A percentile compares a stretch with the other conserved stretches of the same genome.
These are phyloP conservation scores for Macquaria ambigua DNA, from an alignment of 2,113 vertebrate species.

Conservation along the genomic window DNA sequence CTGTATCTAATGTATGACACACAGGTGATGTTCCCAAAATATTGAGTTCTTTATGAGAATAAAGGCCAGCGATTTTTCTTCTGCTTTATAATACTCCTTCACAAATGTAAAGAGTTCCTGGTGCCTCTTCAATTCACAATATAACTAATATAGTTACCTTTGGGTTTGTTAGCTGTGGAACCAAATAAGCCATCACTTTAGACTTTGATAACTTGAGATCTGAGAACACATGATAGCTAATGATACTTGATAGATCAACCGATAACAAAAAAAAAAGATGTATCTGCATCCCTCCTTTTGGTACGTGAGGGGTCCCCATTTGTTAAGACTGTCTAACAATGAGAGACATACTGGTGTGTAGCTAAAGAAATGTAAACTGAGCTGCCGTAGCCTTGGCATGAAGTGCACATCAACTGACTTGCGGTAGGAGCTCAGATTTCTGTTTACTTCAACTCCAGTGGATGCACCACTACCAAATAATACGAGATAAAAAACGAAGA, in stretches of 20 bases:
- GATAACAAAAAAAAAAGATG: background rate
- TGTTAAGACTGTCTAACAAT: slow-evolving; percentile 38
- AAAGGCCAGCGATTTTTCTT: background rate
- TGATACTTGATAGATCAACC: background rate
- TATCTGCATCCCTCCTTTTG: background rate
- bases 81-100: background rate
- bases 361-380: slow-evolving; percentile 61
- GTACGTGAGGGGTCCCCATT: background rate
- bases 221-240: background rate
- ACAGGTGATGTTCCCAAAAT: background rate
- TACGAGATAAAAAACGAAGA: background rate
- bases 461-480: slow-evolving; percentile 13
- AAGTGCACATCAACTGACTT: slow-evolving; percentile 72
- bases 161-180: background rate
- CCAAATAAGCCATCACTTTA: background rate
- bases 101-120: background rate
- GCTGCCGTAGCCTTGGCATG: slow-evolving; percentile 59
- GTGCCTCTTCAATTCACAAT: background rate
- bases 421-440: slow-evolving; percentile 72
- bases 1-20: background rate
- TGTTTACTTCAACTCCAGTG: slow-evolving; percentile 77
- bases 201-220: background rate
- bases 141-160: background rate
- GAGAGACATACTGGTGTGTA: slow-evolving; percentile 7
- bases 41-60: background rate